Evolutionary conservation across 2,888 invertebrate genomes (phyloP), one percentile per base, ranked within the genome.

Genomic region (Coremacera marginata): DNA sequence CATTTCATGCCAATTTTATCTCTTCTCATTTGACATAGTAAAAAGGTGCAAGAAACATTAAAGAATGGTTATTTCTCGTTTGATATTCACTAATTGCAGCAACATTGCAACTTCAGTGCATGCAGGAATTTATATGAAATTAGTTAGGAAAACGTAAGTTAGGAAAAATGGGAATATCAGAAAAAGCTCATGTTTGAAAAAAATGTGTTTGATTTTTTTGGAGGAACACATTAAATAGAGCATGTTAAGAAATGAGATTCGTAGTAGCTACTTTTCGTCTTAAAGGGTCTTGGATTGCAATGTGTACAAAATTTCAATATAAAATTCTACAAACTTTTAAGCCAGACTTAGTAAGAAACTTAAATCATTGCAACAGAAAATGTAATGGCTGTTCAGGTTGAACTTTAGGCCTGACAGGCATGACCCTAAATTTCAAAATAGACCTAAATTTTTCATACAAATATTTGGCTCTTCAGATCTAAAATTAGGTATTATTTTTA

Each of bases 31-130:
- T 44, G 11, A 11, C 44, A 44, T 0, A 2, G 14, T 44, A 14
- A 11, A 44, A 44, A 44, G 2, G 31, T 44, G 44, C 14, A 44
- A 44, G 11, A 44, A 1, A 44, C 14, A 44, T 11, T 2, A 1
- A 11, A 11, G 14, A 44, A 44, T 11, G 11, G 11, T 11, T 2
- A 14, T 5, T 7, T 37, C 44, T 55, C 19, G 22, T n/a, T 55
- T n/a, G 55, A 67, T 49, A 37, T 70, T 3, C 19, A 22, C 70
- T 70, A 70, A 70, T 70, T 70, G 70, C 70, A 4, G 37, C 22
- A 70, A 57, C 70, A 70, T 19, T 57, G 57, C 11, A 57, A 19
- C 22, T 70, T 19, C 34, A 37, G 25, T 37, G 25, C 70, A 57
- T 57, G 34, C 37, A 19, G 14, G 57, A 55, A 57, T 70, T 57